Conservation (phyloP, 2,888 invertebrate genomes). For the Invenusta paracnida region DNA sequence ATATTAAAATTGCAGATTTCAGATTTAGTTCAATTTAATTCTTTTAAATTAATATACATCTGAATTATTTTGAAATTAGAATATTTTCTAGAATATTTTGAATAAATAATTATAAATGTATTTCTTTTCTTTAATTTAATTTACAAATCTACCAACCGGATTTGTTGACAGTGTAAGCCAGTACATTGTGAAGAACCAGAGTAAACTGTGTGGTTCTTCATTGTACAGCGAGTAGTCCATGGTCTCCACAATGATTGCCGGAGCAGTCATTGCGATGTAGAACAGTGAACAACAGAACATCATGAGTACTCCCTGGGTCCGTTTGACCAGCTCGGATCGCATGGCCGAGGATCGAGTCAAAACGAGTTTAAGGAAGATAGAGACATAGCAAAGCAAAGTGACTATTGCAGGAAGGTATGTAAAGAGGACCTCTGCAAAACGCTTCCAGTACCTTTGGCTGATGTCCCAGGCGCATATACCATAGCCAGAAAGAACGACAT, state of each 20-base stretch:
- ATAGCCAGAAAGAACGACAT: neutral
- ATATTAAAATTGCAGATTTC: too few species aligned
- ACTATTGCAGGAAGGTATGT: neutral
- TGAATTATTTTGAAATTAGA: too few species aligned
- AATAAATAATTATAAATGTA: too few species aligned
- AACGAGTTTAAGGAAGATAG: neutral
- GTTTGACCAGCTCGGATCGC: neutral
- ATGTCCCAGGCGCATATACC: constrained; percentile 35
- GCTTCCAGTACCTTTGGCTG: neutral
- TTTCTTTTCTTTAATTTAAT: too few species aligned
- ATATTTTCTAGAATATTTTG: too few species aligned
- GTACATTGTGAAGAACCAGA: constrained; percentile 19
- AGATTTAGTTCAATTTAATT: too few species aligned
- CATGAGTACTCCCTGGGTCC: neutral
- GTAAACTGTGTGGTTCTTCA: neutral
- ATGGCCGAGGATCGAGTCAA: neutral
- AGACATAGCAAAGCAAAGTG: neutral
- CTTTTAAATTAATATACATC: too few species aligned
- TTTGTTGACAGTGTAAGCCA: constrained; percentile 2
- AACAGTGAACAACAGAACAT: neutral
- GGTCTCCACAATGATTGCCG: neutral
- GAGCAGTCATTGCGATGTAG: neutral
- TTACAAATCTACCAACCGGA: constrained; percentile 27
- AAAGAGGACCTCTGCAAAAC: neutral
- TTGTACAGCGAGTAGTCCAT: neutral